Percentiles rank a stretch among this genome's conserved stretches.
Evolutionary conservation across 2,797 vertebrate genomes (phyloP).

Genomic region (Tenualosa ilisha): DNA sequence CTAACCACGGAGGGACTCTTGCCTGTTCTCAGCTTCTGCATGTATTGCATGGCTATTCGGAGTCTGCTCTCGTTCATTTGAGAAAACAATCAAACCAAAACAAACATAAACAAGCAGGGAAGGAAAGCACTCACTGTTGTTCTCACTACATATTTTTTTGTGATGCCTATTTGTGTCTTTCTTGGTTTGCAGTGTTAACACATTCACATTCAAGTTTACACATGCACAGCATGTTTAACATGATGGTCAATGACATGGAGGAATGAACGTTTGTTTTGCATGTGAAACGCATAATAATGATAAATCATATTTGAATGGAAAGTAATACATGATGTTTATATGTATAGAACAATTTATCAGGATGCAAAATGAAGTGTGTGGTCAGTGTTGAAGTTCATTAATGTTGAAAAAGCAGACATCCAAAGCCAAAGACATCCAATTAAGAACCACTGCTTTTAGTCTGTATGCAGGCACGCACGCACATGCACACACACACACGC

Average conservation of each 20-base stretch:
- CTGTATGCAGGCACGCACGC: background rate
- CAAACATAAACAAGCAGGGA: background rate
- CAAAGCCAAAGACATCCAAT: background rate
- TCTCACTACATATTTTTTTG: conserved; percentile 30
- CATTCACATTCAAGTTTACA: background rate
- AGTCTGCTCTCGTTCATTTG: conserved; percentile 46
- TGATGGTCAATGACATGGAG: background rate
- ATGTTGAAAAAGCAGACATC: background rate
- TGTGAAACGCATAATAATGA: background rate
- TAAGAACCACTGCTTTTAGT: background rate
- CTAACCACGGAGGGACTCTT: conserved; percentile 31
- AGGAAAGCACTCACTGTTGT: conserved; percentile 26
- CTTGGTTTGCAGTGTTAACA: conserved; percentile 2
- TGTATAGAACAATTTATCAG: background rate
- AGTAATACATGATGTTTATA: background rate
- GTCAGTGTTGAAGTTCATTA: background rate
- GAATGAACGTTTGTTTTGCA: background rate
- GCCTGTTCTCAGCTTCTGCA: conserved; percentile 59
- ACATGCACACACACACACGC: background rate
- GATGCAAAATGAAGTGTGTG: background rate
- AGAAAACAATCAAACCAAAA: background rate
- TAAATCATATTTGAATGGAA: background rate
- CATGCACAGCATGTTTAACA: background rate
- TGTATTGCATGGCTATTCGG: conserved; percentile 63
- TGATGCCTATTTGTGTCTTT: conserved; percentile 29